These are phyloP conservation scores for Liolophura sinensis DNA, from an alignment of 1,140 invertebrate genomes.

Conservation along the genomic window DNA sequence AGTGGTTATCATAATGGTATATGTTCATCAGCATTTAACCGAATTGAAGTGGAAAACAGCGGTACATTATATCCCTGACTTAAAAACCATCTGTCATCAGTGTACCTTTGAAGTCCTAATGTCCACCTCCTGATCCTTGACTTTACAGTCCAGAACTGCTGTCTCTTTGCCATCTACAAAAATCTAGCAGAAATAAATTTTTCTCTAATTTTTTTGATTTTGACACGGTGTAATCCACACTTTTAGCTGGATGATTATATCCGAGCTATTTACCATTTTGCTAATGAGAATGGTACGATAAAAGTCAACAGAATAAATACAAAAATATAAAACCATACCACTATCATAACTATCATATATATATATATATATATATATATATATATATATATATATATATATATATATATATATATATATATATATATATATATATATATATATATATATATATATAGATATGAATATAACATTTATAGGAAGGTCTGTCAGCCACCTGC, in stretches of 20 bases:
- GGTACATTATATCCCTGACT: too few species aligned
- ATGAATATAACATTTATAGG: too few species aligned
- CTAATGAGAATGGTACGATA: not conserved
- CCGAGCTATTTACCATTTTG: not conserved
- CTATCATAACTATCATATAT: not conserved
- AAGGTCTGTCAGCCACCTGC: too few species aligned
- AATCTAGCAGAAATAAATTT: conserved; percentile 20
- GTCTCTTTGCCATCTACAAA: conserved; percentile 34
- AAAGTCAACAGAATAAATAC: not conserved
- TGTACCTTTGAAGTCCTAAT: conserved; percentile 11
- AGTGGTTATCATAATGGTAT: conserved; percentile 11
- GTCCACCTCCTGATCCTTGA: conserved; percentile 10
- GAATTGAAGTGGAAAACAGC: too few species aligned
- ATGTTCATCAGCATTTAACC: too few species aligned
- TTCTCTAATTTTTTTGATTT: not conserved
- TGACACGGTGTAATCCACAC: not conserved
- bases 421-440: too few species aligned
- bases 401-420: too few species aligned
- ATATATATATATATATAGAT: too few species aligned
- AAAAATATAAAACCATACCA: not conserved
- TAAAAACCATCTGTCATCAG: too few species aligned
- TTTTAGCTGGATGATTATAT: not conserved
- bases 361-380: too few species aligned
- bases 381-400: too few species aligned
- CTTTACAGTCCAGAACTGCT: conserved; percentile 21